A percentile compares a stretch with the other conserved stretches of the same genome.
These are phyloP conservation scores for Slavum lentiscoides DNA, from an alignment of 2,888 invertebrate species.

Conservation along the genomic window DNA sequence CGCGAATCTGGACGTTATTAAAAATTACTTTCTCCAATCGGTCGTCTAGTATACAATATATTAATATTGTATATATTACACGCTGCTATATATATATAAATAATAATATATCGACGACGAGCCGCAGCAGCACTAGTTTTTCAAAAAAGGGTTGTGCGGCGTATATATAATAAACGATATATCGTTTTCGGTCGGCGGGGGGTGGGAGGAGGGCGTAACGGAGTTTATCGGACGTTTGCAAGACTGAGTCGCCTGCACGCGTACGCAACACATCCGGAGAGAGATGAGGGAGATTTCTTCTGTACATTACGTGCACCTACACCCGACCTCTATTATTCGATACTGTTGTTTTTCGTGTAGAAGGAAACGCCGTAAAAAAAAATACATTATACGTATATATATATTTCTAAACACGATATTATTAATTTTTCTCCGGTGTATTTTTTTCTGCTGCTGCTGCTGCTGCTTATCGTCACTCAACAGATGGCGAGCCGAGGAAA, in stretches of 20 bases:
- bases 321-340: conserved; percentile 33
- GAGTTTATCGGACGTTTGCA: conserved; percentile 52
- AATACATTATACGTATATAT: background rate
- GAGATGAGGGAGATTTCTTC: conserved; percentile 24
- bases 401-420: conserved; percentile 12
- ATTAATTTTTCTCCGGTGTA: conserved; percentile 32
- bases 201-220: conserved; percentile 37
- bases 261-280: conserved; percentile 42
- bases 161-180: background rate
- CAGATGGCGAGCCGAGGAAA: conserved; percentile 41
- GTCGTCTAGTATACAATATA: too few species aligned
- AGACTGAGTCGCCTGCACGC: conserved; percentile 42
- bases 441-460: background rate
- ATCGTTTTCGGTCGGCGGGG: background rate
- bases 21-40: too few species aligned
- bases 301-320: background rate
- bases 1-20: too few species aligned
- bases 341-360: conserved; percentile 51
- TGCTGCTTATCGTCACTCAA: conserved; percentile 46
- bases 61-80: too few species aligned
- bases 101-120: too few species aligned
- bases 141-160: too few species aligned
- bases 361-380: conserved; percentile 31
- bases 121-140: too few species aligned
- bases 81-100: too few species aligned